phyloP scores from a whole-genome alignment of 1,140 invertebrate genomes.

The Cherax quadricarinatus region DNA sequence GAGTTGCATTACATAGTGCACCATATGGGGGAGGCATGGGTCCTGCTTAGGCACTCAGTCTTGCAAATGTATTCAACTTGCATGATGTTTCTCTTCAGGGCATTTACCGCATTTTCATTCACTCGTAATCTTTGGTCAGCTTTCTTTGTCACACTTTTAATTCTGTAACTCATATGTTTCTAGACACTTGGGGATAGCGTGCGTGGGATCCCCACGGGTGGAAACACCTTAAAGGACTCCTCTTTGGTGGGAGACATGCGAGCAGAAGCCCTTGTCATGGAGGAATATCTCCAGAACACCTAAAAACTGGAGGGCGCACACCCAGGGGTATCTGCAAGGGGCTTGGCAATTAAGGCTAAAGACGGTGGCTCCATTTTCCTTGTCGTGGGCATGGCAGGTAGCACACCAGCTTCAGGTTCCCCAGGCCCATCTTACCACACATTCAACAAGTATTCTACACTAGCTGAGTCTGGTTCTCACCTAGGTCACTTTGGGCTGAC shows the following conservation, averaged over 20 bases:
- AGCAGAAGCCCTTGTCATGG: background rate
- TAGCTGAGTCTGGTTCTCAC: background rate
- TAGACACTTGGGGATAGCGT: background rate
- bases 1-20: background rate
- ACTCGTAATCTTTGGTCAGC: background rate
- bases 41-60: background rate
- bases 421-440: background rate
- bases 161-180: background rate
- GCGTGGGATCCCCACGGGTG: background rate
- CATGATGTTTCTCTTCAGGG: background rate
- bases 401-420: conserved; percentile 17
- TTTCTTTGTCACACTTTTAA: background rate
- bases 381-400: conserved; percentile 4
- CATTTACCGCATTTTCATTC: background rate
- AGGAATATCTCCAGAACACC: background rate
- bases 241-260: background rate
- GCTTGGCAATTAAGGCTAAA: conserved; percentile 11
- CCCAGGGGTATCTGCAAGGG: background rate
- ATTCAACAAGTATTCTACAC: background rate
- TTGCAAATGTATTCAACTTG: background rate
- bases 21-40: too few species aligned
- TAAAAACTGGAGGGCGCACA: too few species aligned
- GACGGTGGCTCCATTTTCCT: conserved; percentile 23
- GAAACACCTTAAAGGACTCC: too few species aligned
- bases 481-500: background rate